These are phyloP conservation scores for Mola mola DNA, from an alignment of 2,113 vertebrate species.

Conservation along the genomic window DNA sequence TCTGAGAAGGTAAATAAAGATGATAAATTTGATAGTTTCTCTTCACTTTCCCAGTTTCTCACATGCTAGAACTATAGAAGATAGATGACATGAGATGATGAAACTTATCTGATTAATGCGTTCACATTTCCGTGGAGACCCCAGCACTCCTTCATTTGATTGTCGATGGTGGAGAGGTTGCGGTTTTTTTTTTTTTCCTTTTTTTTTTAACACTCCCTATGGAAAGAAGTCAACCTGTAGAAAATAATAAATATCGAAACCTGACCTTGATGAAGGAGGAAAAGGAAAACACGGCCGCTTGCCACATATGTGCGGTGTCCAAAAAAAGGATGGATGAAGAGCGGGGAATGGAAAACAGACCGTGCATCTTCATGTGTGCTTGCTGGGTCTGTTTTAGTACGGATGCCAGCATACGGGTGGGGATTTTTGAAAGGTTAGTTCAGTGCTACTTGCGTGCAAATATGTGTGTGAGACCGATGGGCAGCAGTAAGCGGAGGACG, in stretches of 20 bases:
- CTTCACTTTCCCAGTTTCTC: too few relatives aligned
- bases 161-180: too few relatives aligned
- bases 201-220: slow-evolving; percentile 18
- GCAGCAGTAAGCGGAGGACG: slow-evolving; percentile 30
- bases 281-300: slow-evolving; percentile 35
- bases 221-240: slow-evolving; percentile 39
- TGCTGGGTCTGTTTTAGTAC: slow-evolving; percentile 14
- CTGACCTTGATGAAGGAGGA: slow-evolving; percentile 63
- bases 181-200: neutral
- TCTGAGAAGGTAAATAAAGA: too few relatives aligned
- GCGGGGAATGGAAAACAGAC: slow-evolving; percentile 3
- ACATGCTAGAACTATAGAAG: too few relatives aligned
- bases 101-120: too few relatives aligned
- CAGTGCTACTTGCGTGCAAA: neutral
- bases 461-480: slow-evolving; percentile 19
- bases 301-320: slow-evolving; percentile 42
- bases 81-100: too few relatives aligned
- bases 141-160: slow-evolving; percentile 3
- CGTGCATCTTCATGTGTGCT: slow-evolving; percentile 2
- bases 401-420: slow-evolving; percentile 4
- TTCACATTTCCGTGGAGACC: slow-evolving; percentile 29
- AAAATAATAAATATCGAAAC: slow-evolving; percentile 59
- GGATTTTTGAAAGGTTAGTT: neutral
- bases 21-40: too few relatives aligned
- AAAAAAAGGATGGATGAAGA: slow-evolving; percentile 29